Base-by-base conservation (phyloP, 2,797 vertebrate species). In the Cossypha caffra region DNA sequence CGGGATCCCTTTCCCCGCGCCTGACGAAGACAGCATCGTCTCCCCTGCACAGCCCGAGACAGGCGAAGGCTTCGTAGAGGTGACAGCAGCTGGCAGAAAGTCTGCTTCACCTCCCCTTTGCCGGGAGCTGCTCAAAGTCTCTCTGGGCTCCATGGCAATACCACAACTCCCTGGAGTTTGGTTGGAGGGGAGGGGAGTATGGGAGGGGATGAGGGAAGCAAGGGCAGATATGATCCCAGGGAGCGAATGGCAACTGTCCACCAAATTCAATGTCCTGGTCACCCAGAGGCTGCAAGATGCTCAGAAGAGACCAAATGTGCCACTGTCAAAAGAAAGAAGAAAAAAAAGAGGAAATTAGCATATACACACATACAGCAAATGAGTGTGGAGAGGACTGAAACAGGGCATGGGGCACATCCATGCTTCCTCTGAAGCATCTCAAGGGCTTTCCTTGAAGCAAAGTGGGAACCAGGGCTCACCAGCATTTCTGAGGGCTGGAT, bases 121-220 rank as follows among this genome's bases (percentile, higher is more conserved):
- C 98, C 99, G 98, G 95, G 98, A 98, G 97, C 98, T 98, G 98
- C 98, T 97, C 95, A 98, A 98, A 69, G 97, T 96, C 97, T 99
- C 99, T 97, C 99, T 99, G 97, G 99, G 98, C 98, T 99, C 99
- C 99, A 99, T 99, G 98, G 97, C 97, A 95, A 96, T 98, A 97
- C 97, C 29, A 35, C 93, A 97, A 76, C 17, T 23, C 94, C 75
- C 96, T 75, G 92, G 97, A 96, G 93, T 97, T 96, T 95, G 97
- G 91, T 86, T 23, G 31, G 84, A 97, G 31, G 75, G 85, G 86
- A 76, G 38, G 84, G 82, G 48, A 78, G 63, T 10, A 1, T 0
- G 1, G 58, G 64, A 61, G 31, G 88, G 71, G 74, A 43, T 33
- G 86, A 81, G 57, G 71, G 90, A 40, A 91, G 75, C 42, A 64